Evolutionary conservation across 2,797 vertebrate species (phyloP).

Genomic region (Clarias fuscus): DNA sequence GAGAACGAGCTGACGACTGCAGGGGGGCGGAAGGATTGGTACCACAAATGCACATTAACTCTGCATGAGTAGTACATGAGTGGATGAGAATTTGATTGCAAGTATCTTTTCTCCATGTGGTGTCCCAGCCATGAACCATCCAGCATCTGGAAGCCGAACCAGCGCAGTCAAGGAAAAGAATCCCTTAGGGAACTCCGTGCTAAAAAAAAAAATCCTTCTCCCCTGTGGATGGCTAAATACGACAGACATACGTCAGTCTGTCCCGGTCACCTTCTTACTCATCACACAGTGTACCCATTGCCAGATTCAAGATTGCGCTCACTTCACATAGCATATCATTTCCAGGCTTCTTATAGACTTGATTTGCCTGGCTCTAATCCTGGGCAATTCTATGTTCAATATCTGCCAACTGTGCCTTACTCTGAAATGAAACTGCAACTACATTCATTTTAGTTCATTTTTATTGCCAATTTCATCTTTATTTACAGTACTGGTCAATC

Average conservation of each 20-base stretch:
- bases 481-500: too few species aligned
- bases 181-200: conserved; percentile 73
- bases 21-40: conserved; percentile 15
- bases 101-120: conserved; percentile 40
- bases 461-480: not conserved
- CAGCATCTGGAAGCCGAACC: conserved; percentile 66
- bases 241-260: conserved; percentile 50
- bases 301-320: conserved; percentile 48
- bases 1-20: conserved; percentile 22
- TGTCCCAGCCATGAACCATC: conserved; percentile 59
- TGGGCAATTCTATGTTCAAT: not conserved
- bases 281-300: not conserved
- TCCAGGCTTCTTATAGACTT: conserved; percentile 10
- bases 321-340: conserved; percentile 50
- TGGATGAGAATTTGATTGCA: conserved; percentile 52
- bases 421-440: not conserved
- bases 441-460: not conserved
- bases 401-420: not conserved
- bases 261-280: conserved; percentile 26
- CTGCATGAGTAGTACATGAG: conserved; percentile 42
- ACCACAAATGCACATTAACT: conserved; percentile 33
- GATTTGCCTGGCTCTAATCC: not conserved
- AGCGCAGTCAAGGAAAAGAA: conserved; percentile 71
- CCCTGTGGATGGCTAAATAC: conserved; percentile 49
- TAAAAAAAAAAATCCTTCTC: conserved; percentile 53